A percentile compares a stretch with the other conserved stretches of the same genome.
phyloP scores from a whole-genome alignment of 1,140 invertebrate species.

The Ceratina australensis region DNA sequence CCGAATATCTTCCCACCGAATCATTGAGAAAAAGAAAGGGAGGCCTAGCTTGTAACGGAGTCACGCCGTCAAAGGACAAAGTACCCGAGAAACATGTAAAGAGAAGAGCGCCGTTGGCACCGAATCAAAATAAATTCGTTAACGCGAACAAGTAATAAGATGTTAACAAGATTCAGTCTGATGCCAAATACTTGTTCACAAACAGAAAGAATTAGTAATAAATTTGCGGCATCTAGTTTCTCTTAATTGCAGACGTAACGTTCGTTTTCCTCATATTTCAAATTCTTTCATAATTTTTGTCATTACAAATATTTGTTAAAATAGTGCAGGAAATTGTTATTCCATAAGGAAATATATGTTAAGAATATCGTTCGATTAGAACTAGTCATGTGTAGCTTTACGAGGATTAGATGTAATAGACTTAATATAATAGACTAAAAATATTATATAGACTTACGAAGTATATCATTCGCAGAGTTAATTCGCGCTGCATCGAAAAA shows the following conservation, averaged over 20 bases:
- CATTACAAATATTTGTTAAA: not conserved
- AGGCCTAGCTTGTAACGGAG: conserved; percentile 57
- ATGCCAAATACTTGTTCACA: too few relatives aligned
- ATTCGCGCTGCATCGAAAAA: too few relatives aligned
- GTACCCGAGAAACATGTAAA: conserved; percentile 72
- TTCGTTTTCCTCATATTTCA: not conserved
- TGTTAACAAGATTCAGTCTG: not conserved
- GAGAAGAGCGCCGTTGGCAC: conserved; percentile 70
- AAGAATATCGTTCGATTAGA: conserved; percentile 52
- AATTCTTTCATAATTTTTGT: not conserved
- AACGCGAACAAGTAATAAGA: conserved; percentile 51
- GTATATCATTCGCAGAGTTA: conserved; percentile 1
- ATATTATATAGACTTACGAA: too few relatives aligned
- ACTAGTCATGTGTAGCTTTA: conserved; percentile 70
- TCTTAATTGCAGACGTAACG: not conserved
- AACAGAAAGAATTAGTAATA: not conserved
- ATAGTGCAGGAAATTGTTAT: conserved; percentile 9
- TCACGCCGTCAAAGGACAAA: conserved; percentile 57
- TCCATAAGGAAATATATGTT: conserved; percentile 6
- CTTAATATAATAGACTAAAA: too few relatives aligned
- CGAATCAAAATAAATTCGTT: conserved; percentile 60
- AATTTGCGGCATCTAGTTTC: not conserved
- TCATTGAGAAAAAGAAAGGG: conserved; percentile 86
- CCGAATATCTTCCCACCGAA: conserved; percentile 85
- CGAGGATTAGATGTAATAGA: conserved; percentile 29